These are phyloP conservation scores for Plodia interpunctella DNA, from an alignment of 1,140 invertebrate genomes.

Conservation along the genomic window DNA sequence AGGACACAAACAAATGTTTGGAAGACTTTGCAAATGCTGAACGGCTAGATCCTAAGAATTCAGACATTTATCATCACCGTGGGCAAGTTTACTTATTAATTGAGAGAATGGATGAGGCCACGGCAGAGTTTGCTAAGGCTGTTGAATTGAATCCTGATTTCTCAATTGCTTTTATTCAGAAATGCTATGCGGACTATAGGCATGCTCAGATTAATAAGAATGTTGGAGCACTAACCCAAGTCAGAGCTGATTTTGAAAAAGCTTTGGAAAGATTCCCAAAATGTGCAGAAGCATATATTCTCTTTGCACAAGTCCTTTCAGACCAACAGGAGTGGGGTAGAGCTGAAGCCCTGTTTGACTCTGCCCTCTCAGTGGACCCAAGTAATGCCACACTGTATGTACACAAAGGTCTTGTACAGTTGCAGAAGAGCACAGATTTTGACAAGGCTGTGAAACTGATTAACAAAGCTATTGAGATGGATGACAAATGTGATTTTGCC, in stretches of 20 bases:
- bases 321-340: conserved; percentile 89
- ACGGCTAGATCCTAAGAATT: conserved; percentile 85
- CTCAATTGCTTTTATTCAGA: conserved; percentile 91
- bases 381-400: conserved; percentile 91
- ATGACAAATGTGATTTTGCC: conserved; percentile 95
- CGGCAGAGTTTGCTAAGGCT: conserved; percentile 89
- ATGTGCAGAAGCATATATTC: conserved; percentile 89
- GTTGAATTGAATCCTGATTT: conserved; percentile 89
- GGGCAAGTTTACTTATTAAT: conserved; percentile 89
- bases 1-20: conserved; percentile 84
- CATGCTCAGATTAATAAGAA: conserved; percentile 80
- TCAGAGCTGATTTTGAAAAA: conserved; percentile 84
- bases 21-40: conserved; percentile 87
- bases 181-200: conserved; percentile 90
- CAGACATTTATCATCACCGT: conserved; percentile 88
- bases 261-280: conserved; percentile 88
- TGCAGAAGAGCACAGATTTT: conserved; percentile 90
- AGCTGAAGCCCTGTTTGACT: conserved; percentile 88
- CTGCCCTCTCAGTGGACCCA: conserved; percentile 89
- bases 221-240: conserved; percentile 74
- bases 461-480: conserved; percentile 89
- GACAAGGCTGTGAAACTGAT: conserved; percentile 88
- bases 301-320: conserved; percentile 89
- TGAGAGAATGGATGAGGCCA: conserved; percentile 88
- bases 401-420: conserved; percentile 88